Evolutionary conservation across 2,888 invertebrate genomes (phyloP), one percentile per base, ranked within the genome.

Genomic region (Archips xylosteana): DNA sequence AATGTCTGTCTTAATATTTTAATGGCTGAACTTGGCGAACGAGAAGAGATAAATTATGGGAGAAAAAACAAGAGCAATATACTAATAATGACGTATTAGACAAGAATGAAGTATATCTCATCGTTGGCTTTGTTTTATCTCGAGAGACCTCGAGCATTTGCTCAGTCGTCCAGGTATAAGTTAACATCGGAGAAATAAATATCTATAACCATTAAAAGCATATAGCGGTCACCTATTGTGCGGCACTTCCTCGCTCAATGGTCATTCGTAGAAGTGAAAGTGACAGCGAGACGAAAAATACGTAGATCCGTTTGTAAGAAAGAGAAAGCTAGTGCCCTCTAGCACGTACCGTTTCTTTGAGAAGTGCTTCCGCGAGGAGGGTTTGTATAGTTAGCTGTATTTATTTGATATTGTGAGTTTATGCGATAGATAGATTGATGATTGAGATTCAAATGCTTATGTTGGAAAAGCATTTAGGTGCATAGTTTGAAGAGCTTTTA

Each of bases 311-410:
- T 76, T 74, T 74, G 79, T 79, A 70, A 71, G 76, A 85, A 77
- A 71, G 81, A 78, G 80, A 82, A 76, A 78, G 77, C 72, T 61
- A 49, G 71, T 51, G 71, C 42, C 71, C 73, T 71, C 75, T 83
- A 82, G 83, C 87, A 86, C 78, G 88, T 86, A 77, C 85, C 86
- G 80, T 87, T 87, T 78, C 78, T 71, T 79, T 72, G 74, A 72
- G 64, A 68, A 39, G 73, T 71, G 83, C 85, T 86, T 83, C 85
- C 83, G 83, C 81, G 79, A 82, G 69, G 34, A 70, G 75, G 54
- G 69, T 57, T 23, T 39, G 68, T 66, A 66, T 47, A 32, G 70
- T 70, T 65, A 70, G 70, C 65, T 8, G 65, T 61, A 70, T 64
- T 71, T 23, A 64, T 64, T 74, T 34, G 57, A 67, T 23, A 39